Evolutionary conservation across 2,797 vertebrate genomes (phyloP).

Genomic region (Catostomus latipinnis): DNA sequence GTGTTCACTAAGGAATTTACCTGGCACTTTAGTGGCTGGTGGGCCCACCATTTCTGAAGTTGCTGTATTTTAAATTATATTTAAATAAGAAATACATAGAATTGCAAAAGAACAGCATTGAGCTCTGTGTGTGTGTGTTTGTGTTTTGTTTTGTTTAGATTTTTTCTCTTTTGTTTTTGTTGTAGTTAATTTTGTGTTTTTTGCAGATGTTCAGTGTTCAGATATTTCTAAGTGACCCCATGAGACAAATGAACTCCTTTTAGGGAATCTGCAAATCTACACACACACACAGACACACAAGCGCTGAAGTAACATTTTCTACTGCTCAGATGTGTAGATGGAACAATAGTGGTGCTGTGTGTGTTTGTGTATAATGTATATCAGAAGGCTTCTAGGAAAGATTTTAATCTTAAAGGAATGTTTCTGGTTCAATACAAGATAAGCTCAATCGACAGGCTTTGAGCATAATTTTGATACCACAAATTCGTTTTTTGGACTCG

Average conservation of each 20-base stretch:
- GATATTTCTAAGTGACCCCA: constrained; percentile 3
- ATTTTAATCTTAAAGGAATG: too few species aligned
- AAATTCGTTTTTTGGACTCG: too few species aligned
- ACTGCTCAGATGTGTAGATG: not conserved
- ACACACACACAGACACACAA: not conserved
- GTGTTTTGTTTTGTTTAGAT: not conserved
- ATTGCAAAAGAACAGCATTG: too few species aligned
- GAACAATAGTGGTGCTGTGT: not conserved
- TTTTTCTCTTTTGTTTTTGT: constrained; percentile 3
- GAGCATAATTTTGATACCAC: too few species aligned
- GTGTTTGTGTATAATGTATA: not conserved
- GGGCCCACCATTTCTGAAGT: too few species aligned
- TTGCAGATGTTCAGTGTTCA: constrained; percentile 14
- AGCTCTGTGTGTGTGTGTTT: not conserved
- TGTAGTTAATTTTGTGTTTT: not conserved
- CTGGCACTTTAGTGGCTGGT: too few species aligned
- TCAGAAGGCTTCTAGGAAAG: too few species aligned
- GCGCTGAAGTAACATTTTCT: not conserved
- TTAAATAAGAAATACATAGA: too few species aligned
- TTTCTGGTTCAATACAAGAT: too few species aligned
- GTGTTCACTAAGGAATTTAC: too few species aligned
- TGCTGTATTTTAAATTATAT: too few species aligned
- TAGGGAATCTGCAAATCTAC: not conserved
- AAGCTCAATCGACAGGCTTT: too few species aligned
- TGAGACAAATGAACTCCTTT: not conserved